Evolutionary conservation across 2,888 invertebrate species (phyloP), one percentile per base, ranked within the genome.

Genomic region (Melanotus villosus): DNA sequence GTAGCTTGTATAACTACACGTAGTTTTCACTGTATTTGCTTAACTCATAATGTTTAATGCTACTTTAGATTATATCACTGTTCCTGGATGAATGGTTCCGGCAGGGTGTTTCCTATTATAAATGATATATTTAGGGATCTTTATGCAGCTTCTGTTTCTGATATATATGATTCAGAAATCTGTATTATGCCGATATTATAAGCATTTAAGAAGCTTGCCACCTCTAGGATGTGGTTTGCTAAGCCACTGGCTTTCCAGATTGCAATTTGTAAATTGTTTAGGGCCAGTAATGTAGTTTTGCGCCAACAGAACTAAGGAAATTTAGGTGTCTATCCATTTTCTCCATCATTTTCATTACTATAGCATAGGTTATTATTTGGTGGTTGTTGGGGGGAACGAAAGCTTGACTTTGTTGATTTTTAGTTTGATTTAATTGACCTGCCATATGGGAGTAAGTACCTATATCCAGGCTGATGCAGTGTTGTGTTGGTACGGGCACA

Each of bases 241-340:
- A 75, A 52, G 23, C 72, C 74, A 64, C 75, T 74, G 60, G 67
- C 73, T 50, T 75, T 75, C 73, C 74, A 74, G 34, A 73, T 14
- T 12, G 63, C 68, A 63, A 74, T 65, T 71, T 68, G 71, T 68
- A 60, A 64, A 56, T 64, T 66, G 18, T 5, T 58, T 38, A 23
- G 30, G n/a, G 52, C 50, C 66, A 69, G 66, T 64, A 71, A 21
- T 32, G 36, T 26, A 65, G n/a, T 72, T 65, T 73, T 30, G 26
- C 65, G 12, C 71, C 50, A 12, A 71, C 62, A 10, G 68, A 30
- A 9, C 38, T 47, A 5, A 64, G 64, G 30, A 64, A 38, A 64
- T 64, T 41, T 41, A 64, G 30, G 5, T 36, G 54, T 32, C 1
- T 12, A 16, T 64, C 38, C 54, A 56, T 41, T 21, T 56, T 56